Conservation (phyloP, 1,140 invertebrate genomes). For the Orius laevigatus region DNA sequence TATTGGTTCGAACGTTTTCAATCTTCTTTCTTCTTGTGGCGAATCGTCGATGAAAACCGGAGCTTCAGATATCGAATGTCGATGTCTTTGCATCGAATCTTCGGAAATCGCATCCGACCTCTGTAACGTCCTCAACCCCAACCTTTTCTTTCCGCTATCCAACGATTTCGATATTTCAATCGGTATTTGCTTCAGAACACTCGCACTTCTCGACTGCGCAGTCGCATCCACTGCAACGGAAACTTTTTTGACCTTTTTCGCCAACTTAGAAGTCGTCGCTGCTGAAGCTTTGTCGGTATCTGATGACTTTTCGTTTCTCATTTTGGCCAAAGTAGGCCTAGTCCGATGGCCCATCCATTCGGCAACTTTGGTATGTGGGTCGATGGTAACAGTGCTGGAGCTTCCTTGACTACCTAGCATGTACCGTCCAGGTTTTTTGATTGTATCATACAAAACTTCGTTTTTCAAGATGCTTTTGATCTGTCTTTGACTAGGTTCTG, state of each 20-base stretch:
- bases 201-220: slow-evolving; percentile 46
- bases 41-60: neutral
- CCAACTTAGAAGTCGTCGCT: slow-evolving; percentile 10
- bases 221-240: slow-evolving; percentile 60
- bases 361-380: slow-evolving; percentile 65
- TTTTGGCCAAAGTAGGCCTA: slow-evolving; percentile 35
- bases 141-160: slow-evolving; percentile 16
- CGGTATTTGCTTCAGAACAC: slow-evolving; percentile 52
- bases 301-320: slow-evolving; percentile 25
- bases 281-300: slow-evolving; percentile 20
- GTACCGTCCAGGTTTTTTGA: slow-evolving; percentile 39
- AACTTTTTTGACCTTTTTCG: slow-evolving; percentile 39
- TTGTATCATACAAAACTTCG: slow-evolving; percentile 38
- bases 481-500: slow-evolving; percentile 20
- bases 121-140: slow-evolving; percentile 11
- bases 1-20: slow-evolving; percentile 9
- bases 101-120: slow-evolving; percentile 17
- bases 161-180: slow-evolving; percentile 48
- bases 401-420: slow-evolving; percentile 58
- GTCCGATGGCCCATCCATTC: slow-evolving; percentile 60
- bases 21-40: slow-evolving; percentile 4
- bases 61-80: slow-evolving; percentile 52
- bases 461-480: slow-evolving; percentile 37
- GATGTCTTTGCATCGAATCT: slow-evolving; percentile 27
- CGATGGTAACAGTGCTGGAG: slow-evolving; percentile 47